Conservation (phyloP, 2,113 vertebrate genomes). For the Scatophagus argus region DNA sequence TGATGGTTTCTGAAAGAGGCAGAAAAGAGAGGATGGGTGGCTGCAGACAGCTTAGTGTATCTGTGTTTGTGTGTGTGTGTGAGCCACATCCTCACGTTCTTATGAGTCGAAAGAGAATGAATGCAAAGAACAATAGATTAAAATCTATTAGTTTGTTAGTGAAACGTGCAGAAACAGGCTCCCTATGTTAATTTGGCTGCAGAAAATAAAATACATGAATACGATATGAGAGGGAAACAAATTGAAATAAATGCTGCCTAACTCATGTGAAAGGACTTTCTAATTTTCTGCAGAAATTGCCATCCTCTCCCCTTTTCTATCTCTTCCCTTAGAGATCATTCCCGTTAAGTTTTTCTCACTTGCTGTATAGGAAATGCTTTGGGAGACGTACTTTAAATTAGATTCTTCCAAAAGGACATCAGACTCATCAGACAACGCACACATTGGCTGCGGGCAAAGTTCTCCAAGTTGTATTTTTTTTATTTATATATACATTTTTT, state of each 20-base stretch:
- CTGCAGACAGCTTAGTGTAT: constrained; percentile 45
- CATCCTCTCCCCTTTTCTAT: constrained; percentile 27
- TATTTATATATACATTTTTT: neutral
- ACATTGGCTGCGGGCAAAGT: constrained; percentile 7
- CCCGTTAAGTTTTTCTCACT: constrained; percentile 21
- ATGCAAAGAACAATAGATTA: constrained; percentile 79
- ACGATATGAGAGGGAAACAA: constrained; percentile 39
- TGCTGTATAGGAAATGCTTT: constrained; percentile 34
- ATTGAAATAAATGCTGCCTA: constrained; percentile 28
- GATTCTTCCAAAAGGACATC: constrained; percentile 20
- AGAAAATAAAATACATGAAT: constrained; percentile 77
- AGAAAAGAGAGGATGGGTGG: constrained; percentile 49
- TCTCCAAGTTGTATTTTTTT: neutral
- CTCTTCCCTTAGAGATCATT: constrained; percentile 51
- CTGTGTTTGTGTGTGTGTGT: constrained; percentile 26
- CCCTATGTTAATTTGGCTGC: constrained; percentile 66
- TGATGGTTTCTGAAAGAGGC: constrained; percentile 60
- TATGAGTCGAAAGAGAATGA: constrained; percentile 71
- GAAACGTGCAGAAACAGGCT: constrained; percentile 62
- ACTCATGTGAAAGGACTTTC: constrained; percentile 60
- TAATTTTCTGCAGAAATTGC: constrained; percentile 65
- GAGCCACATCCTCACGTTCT: constrained; percentile 55
- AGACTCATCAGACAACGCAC: neutral
- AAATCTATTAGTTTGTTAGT: constrained; percentile 75
- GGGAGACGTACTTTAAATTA: constrained; percentile 38